These are phyloP conservation scores for Cromileptes altivelis DNA, from an alignment of 2,113 vertebrate species.

Conservation along the genomic window DNA sequence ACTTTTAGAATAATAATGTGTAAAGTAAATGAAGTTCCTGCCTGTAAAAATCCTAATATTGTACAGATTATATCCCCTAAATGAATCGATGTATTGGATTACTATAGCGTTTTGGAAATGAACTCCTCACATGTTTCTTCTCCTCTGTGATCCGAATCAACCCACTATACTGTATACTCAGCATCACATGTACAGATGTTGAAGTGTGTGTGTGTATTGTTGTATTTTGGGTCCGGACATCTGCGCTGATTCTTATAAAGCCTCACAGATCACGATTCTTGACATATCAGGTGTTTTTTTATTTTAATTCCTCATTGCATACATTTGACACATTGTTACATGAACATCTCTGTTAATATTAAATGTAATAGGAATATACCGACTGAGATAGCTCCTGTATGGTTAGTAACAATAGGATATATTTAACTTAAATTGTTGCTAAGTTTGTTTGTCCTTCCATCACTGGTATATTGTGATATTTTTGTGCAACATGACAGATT, in stretches of 20 bases:
- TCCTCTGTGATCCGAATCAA: constrained; percentile 66
- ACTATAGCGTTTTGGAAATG: constrained; percentile 51
- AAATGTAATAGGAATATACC: constrained; percentile 62
- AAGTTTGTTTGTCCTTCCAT: constrained; percentile 62
- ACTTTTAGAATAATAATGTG: constrained; percentile 18
- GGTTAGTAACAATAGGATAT: constrained; percentile 62
- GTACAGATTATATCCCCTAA: constrained; percentile 52
- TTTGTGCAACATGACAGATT: constrained; percentile 75
- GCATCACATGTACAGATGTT: constrained; percentile 60
- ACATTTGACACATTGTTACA: constrained; percentile 40
- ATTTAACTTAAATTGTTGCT: constrained; percentile 63
- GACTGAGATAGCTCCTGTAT: constrained; percentile 54
- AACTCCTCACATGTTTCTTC: constrained; percentile 50
- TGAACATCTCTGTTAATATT: constrained; percentile 62
- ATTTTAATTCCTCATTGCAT: constrained; percentile 17
- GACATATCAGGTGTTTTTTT: constrained; percentile 65
- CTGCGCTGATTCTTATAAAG: constrained; percentile 27
- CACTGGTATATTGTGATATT: constrained; percentile 76
- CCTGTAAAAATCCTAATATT: constrained; percentile 40
- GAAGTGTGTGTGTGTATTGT: constrained; percentile 64
- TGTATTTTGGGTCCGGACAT: constrained; percentile 57
- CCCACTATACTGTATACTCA: constrained; percentile 37
- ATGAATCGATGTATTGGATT: constrained; percentile 30
- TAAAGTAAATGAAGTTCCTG: constrained; percentile 31
- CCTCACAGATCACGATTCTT: constrained; percentile 28